Conservation (phyloP, 2,888 invertebrate genomes). For the Hypselothyrea guttata region DNA sequence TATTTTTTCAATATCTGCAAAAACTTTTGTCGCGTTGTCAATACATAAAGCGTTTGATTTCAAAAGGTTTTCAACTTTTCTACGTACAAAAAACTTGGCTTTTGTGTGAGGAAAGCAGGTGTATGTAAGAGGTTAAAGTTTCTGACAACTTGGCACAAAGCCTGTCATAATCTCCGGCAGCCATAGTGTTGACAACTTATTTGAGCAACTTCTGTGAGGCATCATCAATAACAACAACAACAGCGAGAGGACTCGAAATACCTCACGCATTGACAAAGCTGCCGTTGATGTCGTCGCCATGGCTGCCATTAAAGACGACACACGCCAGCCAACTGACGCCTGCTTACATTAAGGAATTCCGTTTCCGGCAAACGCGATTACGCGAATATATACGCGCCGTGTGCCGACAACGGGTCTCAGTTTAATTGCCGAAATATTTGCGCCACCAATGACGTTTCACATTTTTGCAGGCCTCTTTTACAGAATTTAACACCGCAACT, state of each 20-base stretch:
- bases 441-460: constrained; percentile 32
- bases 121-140: constrained; percentile 13
- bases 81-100: constrained; percentile 3
- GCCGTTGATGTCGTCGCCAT: constrained; percentile 49
- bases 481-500: constrained; percentile 18
- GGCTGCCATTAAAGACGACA: constrained; percentile 65
- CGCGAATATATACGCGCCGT: constrained; percentile 50
- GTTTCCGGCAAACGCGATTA: constrained; percentile 23
- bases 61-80: constrained; percentile 13
- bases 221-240: constrained; percentile 6
- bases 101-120: constrained; percentile 10
- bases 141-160: constrained; percentile 21
- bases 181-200: constrained; percentile 30
- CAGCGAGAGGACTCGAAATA: constrained; percentile 5
- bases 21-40: background rate
- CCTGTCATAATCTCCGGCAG: constrained; percentile 21
- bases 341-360: constrained; percentile 68
- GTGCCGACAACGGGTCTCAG: constrained; percentile 23
- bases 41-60: constrained; percentile 17
- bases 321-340: constrained; percentile 73
- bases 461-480: constrained; percentile 36
- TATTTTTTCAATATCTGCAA: constrained; percentile 5
- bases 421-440: constrained; percentile 70
- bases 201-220: constrained; percentile 13
- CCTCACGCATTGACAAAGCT: constrained; percentile 8